Percentiles rank a stretch among this genome's conserved stretches.
phyloP scores from a whole-genome alignment of 2,113 vertebrate species.

The Phalacrocorax brasilianus region DNA sequence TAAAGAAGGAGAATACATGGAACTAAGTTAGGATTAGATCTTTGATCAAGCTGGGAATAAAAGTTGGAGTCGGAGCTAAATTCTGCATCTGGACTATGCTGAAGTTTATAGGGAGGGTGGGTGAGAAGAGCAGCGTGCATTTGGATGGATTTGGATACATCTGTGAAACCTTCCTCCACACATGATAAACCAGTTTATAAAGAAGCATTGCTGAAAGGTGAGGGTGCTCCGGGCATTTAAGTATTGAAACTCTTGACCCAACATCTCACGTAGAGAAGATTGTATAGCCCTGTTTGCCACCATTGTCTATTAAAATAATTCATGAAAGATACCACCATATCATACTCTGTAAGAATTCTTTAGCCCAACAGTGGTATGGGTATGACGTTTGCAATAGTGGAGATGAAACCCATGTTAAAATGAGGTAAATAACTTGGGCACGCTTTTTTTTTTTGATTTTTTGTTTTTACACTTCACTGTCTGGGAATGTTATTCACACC shows the following conservation, averaged over 20 bases:
- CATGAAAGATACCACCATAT: background rate
- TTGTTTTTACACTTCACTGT: background rate
- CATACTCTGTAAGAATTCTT: background rate
- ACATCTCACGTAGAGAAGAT: background rate
- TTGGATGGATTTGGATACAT: background rate
- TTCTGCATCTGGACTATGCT: background rate
- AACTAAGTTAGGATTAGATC: background rate
- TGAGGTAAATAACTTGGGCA: background rate
- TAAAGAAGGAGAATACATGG: background rate
- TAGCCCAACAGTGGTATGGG: background rate
- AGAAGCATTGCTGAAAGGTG: background rate
- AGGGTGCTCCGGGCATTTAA: background rate
- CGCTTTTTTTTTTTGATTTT: background rate
- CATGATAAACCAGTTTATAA: no score
- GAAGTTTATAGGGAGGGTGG: background rate
- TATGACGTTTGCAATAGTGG: background rate
- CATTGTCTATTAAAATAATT: background rate
- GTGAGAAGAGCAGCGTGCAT: rapidly evolving
- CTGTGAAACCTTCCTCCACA: background rate
- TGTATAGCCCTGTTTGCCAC: background rate
- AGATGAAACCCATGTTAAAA: background rate
- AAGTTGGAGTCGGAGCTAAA: background rate
- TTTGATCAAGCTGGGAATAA: background rate
- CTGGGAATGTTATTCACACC: background rate
- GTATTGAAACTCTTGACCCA: background rate